Base-by-base conservation (phyloP, 2,797 vertebrate genomes). In the Hybognathus amarus region DNA sequence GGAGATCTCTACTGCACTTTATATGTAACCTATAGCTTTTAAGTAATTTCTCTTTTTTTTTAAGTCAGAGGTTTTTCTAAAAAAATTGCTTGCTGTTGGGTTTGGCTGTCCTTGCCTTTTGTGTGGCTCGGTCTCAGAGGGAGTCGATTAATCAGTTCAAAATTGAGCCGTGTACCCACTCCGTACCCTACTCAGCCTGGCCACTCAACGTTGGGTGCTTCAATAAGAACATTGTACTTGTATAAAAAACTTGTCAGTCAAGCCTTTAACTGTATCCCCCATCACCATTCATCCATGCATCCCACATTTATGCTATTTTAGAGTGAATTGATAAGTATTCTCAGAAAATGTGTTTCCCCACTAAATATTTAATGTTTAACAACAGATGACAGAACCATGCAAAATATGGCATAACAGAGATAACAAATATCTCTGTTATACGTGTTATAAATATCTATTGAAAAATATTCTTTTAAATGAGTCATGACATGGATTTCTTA, bases 211-310 rank as follows among this genome's bases (percentile, higher is more conserved):
- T 63, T 12, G 33, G 79, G 85, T 83, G 84, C 86, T 87, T 91
- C 89, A 89, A 90, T 90, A 81, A 89, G 89, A 91, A 92, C 87
- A 91, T 87, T 88, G 86, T 89, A 88, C 86, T 86, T 76, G 87
- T 85, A 90, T 90, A 91, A 92, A 92, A 91, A 89, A 90, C n/a
- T 70, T 87, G 91, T 89, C 90, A 93, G 88, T 93, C 92, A 93
- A 90, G 83, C 84, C 88, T 89, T 88, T 86, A 87, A 77, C 56
- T 20, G 86, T 82, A 78, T 5, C 77, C 80, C 59, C 80, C 68
- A n/a, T 87, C 68, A 71, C 82, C 38, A 77, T 85, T 86, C 67
- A 85, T 75, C 73, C 64, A 80, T 38, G 18, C 42, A 10, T 78
- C 75, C 8, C 24, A 66, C 70, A 79, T 73, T 74, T 59, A 78